Conservation (phyloP, 2,888 invertebrate genomes). For the Ditylenchus weischeri region DNA sequence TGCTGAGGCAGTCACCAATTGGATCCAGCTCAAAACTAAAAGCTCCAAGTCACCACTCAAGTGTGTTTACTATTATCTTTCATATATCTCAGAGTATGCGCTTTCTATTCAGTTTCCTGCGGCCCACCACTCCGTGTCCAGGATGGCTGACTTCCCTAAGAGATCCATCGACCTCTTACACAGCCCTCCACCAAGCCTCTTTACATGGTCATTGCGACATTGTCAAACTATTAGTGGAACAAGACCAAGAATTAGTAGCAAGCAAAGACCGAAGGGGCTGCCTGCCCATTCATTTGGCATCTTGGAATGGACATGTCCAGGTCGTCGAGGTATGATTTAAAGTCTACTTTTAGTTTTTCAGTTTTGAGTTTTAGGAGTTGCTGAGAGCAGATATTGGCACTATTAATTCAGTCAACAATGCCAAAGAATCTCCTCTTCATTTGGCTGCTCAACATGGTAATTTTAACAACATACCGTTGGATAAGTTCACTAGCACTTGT, state of each 20-base stretch:
- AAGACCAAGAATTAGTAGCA: slow-evolving; percentile 39
- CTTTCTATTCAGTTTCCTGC: slow-evolving; percentile 34
- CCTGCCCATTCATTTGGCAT: slow-evolving; percentile 53
- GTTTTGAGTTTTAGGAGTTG: slow-evolving; percentile 31
- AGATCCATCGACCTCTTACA: slow-evolving; percentile 55
- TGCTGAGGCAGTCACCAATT: slow-evolving; percentile 41
- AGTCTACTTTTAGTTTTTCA: neutral
- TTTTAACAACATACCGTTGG: too few relatives aligned
- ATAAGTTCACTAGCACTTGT: slow-evolving; percentile 64
- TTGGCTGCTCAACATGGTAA: slow-evolving; percentile 71
- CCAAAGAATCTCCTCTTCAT: slow-evolving; percentile 68
- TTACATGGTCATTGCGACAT: slow-evolving; percentile 71
- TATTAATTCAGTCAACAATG: slow-evolving; percentile 43
- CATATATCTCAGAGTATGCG: neutral
- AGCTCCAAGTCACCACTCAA: slow-evolving; percentile 46
- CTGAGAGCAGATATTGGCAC: slow-evolving; percentile 29
- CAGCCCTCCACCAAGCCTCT: slow-evolving; percentile 74
- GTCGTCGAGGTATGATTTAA: slow-evolving; percentile 38
- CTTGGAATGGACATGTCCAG: slow-evolving; percentile 49
- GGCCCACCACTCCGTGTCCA: slow-evolving; percentile 33
- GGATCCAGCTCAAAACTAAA: slow-evolving; percentile 40
- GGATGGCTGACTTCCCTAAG: slow-evolving; percentile 43
- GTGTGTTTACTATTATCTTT: slow-evolving; percentile 27
- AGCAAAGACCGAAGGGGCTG: slow-evolving; percentile 43
- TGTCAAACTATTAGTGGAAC: slow-evolving; percentile 60